Base-by-base conservation (phyloP, 2,888 invertebrate species). In the Notodonta dromedarius region DNA sequence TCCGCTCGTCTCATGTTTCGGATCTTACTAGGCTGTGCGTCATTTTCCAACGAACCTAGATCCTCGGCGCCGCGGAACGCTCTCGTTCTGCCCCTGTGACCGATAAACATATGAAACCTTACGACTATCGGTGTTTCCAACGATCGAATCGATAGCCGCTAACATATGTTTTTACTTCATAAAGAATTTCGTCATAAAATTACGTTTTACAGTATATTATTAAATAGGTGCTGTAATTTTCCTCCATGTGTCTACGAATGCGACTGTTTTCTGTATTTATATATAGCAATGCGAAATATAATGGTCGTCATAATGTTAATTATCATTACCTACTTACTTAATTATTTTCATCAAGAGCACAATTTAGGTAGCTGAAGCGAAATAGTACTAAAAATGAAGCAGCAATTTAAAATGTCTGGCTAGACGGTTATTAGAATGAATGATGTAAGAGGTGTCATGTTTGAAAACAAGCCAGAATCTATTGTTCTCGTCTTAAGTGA, bases 401-500 rank as follows among this genome's bases (percentile, higher is more conserved):
- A 71, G 73, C 69, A 74, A 69, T 71, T 75, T 66, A 76, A 71
- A 73, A 62, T 60, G 14, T 24, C 32, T 51, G 62, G 74, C 74
- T 67, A 73, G 63, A 67, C 80, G 71, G 76, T 80, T 79, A 79
- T 70, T 73, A 75, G 69, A 75, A 63, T 57, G 71, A 77, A 72
- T 83, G 82, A 82, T 77, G 79, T 78, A 79, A 83, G 78, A 73
- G 72, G 78, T 66, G 66, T 73, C 70, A 71, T 80, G 79, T 86
- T 84, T 77, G 78, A 71, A 81, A 87, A 87, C 85, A 85, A 76
- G 65, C 64, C 67, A 66, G 70, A 66, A 73, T 75, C 81, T 80
- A 78, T 84, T 86, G 83, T 85, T 75, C 78, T 74, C 74, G 61
- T 66, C 69, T 71, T 69, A 77, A 80, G 74, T 69, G 71, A 79